phyloP scores from a whole-genome alignment of 2,113 vertebrate genomes.

The Leptodactylus fuscus region DNA sequence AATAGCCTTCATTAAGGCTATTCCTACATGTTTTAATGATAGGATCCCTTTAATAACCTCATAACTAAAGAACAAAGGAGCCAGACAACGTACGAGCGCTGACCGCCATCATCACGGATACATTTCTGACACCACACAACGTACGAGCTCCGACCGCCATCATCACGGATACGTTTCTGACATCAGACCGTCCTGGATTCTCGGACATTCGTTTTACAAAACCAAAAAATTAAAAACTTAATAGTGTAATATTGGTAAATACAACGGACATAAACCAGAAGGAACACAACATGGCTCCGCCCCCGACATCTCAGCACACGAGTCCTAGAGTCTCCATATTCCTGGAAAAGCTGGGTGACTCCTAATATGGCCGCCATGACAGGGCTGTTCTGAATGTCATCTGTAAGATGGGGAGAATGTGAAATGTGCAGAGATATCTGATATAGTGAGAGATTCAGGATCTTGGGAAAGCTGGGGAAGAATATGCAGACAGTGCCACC shows the following conservation, averaged over 20 bases:
- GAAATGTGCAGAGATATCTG: too few species aligned
- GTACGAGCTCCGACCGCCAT: fast-evolving
- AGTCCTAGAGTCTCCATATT: background rate
- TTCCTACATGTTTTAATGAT: too few species aligned
- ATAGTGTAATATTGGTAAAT: background rate
- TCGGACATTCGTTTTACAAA: background rate
- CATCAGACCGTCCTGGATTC: too few species aligned
- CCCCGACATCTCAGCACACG: too few species aligned
- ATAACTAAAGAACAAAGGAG: background rate
- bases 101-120: background rate
- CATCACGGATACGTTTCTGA: too few species aligned
- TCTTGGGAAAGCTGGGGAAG: background rate
- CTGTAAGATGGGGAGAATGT: too few species aligned
- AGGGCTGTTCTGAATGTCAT: too few species aligned
- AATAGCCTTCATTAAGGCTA: too few species aligned
- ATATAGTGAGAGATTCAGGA: background rate
- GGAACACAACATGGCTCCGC: background rate
- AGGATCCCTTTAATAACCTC: too few species aligned
- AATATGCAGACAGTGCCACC: background rate
- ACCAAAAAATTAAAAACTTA: background rate
- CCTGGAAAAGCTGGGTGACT: background rate
- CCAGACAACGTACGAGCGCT: background rate
- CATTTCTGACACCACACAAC: background rate
- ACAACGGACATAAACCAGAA: too few species aligned
- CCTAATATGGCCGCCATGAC: too few species aligned